phyloP scores from a whole-genome alignment of 2,797 vertebrate species.

The Enteromius viviparus region DNA sequence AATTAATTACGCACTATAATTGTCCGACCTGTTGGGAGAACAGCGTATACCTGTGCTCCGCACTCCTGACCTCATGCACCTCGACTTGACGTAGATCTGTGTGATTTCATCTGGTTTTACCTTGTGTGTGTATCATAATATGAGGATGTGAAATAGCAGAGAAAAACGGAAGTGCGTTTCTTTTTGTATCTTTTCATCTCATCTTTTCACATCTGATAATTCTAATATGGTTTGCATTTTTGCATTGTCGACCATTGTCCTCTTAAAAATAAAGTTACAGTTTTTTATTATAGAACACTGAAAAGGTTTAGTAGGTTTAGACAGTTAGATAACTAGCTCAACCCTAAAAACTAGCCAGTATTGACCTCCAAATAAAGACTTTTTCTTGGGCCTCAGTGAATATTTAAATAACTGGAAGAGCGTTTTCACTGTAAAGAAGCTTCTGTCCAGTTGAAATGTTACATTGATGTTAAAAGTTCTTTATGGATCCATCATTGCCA shows the following conservation, averaged over 20 bases:
- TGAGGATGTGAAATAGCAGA: not conserved
- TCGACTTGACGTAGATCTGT: slow-evolving; percentile 14
- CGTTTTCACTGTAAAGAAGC: not conserved
- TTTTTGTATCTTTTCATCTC: slow-evolving; percentile 2
- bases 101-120: not conserved
- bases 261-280: not conserved
- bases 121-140: not conserved
- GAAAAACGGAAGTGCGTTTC: slow-evolving; percentile 9
- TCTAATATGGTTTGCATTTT: slow-evolving; percentile 5
- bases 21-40: slow-evolving; percentile 68
- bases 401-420: not conserved
- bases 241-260: not conserved
- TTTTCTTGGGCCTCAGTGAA: not conserved
- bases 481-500: too few species aligned
- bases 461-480: not conserved
- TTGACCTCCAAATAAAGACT: not conserved
- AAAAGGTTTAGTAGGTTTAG: not conserved
- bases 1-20: slow-evolving; percentile 70
- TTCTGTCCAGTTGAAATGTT: not conserved
- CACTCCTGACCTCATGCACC: slow-evolving; percentile 48
- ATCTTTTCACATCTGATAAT: slow-evolving; percentile 9
- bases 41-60: slow-evolving; percentile 29
- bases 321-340: not conserved
- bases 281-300: not conserved
- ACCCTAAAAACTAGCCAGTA: not conserved